phyloP scores from a whole-genome alignment of 2,888 invertebrate genomes.

The Monoplex corrugatus region DNA sequence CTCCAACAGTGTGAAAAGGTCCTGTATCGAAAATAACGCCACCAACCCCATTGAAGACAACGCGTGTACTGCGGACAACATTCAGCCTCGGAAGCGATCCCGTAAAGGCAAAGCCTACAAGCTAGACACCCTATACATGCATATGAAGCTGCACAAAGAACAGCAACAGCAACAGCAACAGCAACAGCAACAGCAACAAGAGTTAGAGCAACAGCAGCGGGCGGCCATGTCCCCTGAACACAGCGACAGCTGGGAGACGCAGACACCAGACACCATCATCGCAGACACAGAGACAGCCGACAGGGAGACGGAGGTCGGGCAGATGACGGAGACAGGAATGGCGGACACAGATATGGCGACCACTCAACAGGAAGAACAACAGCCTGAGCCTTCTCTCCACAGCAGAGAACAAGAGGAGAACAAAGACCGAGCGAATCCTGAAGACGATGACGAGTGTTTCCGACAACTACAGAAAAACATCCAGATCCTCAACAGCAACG shows the following conservation, averaged over 20 bases:
- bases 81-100: conserved; percentile 85
- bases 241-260: conserved; percentile 56
- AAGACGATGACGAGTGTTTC: conserved; percentile 55
- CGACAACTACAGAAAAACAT: conserved; percentile 59
- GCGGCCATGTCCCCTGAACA: conserved; percentile 42
- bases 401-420: neutral
- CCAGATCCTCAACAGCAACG: conserved; percentile 57
- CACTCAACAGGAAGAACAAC: neutral
- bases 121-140: conserved; percentile 84
- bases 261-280: neutral
- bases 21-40: neutral
- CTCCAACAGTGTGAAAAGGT: neutral
- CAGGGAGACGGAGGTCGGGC: neutral
- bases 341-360: neutral
- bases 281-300: neutral
- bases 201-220: conserved; percentile 74
- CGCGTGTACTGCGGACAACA: conserved; percentile 68
- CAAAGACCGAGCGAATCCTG: conserved; percentile 13
- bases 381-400: neutral
- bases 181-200: conserved; percentile 31
- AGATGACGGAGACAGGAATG: neutral
- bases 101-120: conserved; percentile 94
- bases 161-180: conserved; percentile 43
- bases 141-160: conserved; percentile 77
- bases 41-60: conserved; percentile 34